Conservation (phyloP, 1,140 invertebrate genomes). For the Saccostrea echinata region DNA sequence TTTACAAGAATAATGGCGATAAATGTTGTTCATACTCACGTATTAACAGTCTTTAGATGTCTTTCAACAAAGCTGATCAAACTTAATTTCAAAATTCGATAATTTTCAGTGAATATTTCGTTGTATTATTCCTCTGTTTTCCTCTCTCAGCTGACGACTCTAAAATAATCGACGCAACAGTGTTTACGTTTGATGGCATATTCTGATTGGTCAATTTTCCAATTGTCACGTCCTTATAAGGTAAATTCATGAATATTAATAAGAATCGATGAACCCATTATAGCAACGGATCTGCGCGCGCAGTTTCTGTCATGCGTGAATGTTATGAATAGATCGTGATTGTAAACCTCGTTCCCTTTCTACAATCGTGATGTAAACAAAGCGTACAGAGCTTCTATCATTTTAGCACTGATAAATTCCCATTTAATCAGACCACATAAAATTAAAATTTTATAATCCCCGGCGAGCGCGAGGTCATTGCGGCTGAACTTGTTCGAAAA, state of each 20-base stretch:
- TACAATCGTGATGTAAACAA: constrained; percentile 34
- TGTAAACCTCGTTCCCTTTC: constrained; percentile 29
- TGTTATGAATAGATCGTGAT: constrained; percentile 37
- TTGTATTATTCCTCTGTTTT: constrained; percentile 27
- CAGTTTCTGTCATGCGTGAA: constrained; percentile 38
- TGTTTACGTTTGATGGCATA: constrained; percentile 53
- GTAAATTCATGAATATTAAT: constrained; percentile 57
- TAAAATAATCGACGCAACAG: constrained; percentile 52
- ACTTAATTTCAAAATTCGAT: not conserved
- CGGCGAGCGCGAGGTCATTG: no score
- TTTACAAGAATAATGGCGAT: not conserved
- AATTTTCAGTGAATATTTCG: constrained; percentile 48
- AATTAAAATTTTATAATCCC: no score
- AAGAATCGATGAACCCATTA: constrained; percentile 37
- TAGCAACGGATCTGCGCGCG: constrained; percentile 54
- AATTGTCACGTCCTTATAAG: constrained; percentile 50
- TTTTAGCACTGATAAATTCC: no score
- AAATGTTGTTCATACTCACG: not conserved
- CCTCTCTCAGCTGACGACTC: constrained; percentile 43
- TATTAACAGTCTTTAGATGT: not conserved
- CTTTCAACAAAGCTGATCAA: not conserved
- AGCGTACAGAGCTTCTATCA: not conserved
- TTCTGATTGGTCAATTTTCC: constrained; percentile 43
- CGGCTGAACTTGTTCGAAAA: no score
- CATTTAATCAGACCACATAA: no score